These are phyloP conservation scores for Sarotherodon lohbergeri DNA, from an alignment of 2,113 vertebrate species.

Conservation along the genomic window DNA sequence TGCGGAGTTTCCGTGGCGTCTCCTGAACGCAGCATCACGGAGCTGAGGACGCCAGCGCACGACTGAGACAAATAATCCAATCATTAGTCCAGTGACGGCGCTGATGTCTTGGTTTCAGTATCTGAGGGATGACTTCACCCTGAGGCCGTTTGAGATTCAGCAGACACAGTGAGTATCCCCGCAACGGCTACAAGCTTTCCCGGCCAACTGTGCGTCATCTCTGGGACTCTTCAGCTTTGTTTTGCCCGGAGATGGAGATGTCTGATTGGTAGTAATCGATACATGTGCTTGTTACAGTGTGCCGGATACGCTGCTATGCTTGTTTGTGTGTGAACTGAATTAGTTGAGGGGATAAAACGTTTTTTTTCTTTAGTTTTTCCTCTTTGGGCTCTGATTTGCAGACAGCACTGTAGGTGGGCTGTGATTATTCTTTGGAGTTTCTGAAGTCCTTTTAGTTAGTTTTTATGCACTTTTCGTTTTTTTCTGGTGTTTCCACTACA, in stretches of 20 bases:
- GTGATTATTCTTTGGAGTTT: neutral
- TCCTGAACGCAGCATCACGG: conserved; percentile 20
- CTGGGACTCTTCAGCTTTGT: neutral
- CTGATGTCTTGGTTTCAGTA: conserved; percentile 53
- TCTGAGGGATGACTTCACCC: conserved; percentile 55
- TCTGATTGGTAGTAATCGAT: conserved; percentile 30
- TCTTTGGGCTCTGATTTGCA: neutral
- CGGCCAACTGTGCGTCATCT: neutral
- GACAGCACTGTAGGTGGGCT: neutral
- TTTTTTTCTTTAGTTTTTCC: neutral
- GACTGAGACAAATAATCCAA: conserved; percentile 52
- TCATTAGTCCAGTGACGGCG: conserved; percentile 8
- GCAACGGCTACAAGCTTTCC: neutral
- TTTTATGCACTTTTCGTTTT: neutral
- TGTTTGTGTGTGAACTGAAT: neutral
- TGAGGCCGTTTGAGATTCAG: conserved; percentile 50
- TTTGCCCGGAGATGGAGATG: neutral
- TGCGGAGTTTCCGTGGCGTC: neutral
- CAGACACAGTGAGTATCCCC: conserved; percentile 32
- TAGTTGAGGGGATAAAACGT: neutral
- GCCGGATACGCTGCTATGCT: neutral
- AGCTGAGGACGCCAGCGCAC: neutral
- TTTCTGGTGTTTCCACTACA: neutral
- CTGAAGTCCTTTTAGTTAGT: neutral
- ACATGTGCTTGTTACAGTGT: neutral